These are phyloP conservation scores for Cepphus grylle DNA, from an alignment of 2,113 vertebrate genomes.

Conservation along the genomic window DNA sequence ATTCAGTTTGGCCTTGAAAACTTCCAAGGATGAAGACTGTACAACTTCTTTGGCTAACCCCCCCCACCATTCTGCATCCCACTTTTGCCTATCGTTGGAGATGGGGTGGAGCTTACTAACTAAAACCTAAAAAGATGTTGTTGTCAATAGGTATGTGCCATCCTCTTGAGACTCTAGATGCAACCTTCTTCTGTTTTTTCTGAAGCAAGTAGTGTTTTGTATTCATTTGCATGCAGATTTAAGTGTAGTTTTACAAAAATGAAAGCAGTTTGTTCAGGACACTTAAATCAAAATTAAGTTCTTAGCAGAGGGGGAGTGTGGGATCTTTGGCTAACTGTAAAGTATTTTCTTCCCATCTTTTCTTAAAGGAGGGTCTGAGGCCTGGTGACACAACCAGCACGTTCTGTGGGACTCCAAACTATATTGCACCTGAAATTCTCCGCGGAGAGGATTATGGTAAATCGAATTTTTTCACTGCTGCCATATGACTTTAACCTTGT, in stretches of 20 bases:
- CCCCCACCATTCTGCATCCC: neutral
- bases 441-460: conserved; percentile 98
- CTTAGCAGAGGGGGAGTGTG: neutral
- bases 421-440: conserved; percentile 97
- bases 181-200: neutral
- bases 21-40: neutral
- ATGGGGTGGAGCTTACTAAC: neutral
- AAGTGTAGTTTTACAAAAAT: neutral
- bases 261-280: neutral
- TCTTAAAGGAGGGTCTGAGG: conserved; percentile 90
- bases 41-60: neutral
- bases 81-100: accelerated
- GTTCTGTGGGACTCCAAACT: conserved; percentile 98
- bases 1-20: neutral
- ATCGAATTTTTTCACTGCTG: neutral
- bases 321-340: neutral
- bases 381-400: conserved; percentile 98
- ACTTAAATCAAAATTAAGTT: neutral
- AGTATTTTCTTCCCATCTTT: neutral
- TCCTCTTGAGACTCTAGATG: neutral
- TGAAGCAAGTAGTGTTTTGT: neutral
- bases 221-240: neutral
- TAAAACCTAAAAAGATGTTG: neutral
- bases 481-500: neutral
- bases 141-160: neutral